Evolutionary conservation across 2,888 invertebrate species (phyloP).

Genomic region (Podabrus alpinus): DNA sequence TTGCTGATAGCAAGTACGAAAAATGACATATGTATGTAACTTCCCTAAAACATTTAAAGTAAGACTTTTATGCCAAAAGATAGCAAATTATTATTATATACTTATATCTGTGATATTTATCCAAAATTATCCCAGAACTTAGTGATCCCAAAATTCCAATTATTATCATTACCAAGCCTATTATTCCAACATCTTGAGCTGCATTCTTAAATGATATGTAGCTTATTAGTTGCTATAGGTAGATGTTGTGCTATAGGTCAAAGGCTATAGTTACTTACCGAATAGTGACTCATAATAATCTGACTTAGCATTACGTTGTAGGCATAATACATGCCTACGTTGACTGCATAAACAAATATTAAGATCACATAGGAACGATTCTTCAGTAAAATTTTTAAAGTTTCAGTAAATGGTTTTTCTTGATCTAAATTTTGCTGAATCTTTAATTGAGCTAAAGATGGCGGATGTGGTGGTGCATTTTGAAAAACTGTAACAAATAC

Average conservation of each 20-base stretch:
- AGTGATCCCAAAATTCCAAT: slow-evolving; percentile 92
- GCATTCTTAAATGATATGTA: slow-evolving; percentile 57
- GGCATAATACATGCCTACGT: neutral
- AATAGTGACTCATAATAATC: slow-evolving; percentile 8
- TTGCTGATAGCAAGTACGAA: neutral
- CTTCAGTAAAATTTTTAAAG: neutral
- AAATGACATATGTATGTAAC: neutral
- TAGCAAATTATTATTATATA: slow-evolving; percentile 54
- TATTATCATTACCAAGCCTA: slow-evolving; percentile 88
- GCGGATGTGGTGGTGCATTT: slow-evolving; percentile 82
- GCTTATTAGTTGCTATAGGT: no score
- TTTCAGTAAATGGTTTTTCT: neutral
- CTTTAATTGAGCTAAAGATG: slow-evolving; percentile 79
- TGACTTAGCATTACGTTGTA: slow-evolving; percentile 2
- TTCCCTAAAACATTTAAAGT: neutral
- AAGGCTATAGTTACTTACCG: no score
- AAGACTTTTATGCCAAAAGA: neutral
- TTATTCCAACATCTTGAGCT: slow-evolving; percentile 80
- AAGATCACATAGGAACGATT: slow-evolving; percentile 24
- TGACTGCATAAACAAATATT: neutral
- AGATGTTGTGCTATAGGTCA: no score
- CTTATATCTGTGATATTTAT: slow-evolving; percentile 93
- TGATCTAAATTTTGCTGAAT: slow-evolving; percentile 52
- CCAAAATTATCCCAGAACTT: slow-evolving; percentile 84
- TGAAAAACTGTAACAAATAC: slow-evolving; percentile 78